Conservation (phyloP, 1,140 invertebrate genomes). For the Lithobius niger region DNA sequence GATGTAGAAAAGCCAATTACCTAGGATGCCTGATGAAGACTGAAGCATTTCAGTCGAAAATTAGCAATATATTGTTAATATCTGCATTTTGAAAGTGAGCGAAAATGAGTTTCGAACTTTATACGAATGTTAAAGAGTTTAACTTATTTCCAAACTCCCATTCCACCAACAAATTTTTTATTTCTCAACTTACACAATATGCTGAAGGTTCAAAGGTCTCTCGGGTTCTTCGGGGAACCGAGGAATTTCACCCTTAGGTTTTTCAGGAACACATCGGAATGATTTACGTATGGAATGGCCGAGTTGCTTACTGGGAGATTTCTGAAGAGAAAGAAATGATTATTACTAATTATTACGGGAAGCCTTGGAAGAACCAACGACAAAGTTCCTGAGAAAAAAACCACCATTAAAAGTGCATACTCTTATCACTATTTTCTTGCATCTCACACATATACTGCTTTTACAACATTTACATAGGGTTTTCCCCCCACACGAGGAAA, state of each 20-base stretch:
- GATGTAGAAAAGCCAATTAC: too few relatives aligned
- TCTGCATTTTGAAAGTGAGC: too few relatives aligned
- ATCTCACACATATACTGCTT: too few relatives aligned
- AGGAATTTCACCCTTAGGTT: slow-evolving; percentile 59
- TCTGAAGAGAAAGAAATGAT: slow-evolving; percentile 26
- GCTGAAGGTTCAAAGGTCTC: slow-evolving; percentile 83
- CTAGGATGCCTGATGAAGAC: too few relatives aligned
- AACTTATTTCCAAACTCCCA: slow-evolving; percentile 9
- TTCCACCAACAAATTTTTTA: background rate
- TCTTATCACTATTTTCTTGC: too few relatives aligned
- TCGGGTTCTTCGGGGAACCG: slow-evolving; percentile 83
- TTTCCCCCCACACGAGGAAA: too few relatives aligned
- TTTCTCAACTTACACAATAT: slow-evolving; percentile 72
- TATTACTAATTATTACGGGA: background rate
- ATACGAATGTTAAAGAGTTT: slow-evolving; percentile 7
- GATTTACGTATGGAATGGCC: slow-evolving; percentile 91
- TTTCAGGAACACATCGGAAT: slow-evolving; percentile 89
- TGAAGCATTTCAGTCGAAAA: too few relatives aligned
- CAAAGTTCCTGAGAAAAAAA: slow-evolving; percentile 8
- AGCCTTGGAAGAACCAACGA: too few relatives aligned
- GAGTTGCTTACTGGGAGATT: slow-evolving; percentile 48
- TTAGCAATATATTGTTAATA: too few relatives aligned
- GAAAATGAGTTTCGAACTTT: too few relatives aligned
- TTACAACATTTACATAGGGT: too few relatives aligned
- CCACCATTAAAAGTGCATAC: too few relatives aligned